Percentiles rank a stretch among this genome's conserved stretches.
Conservation (phyloP, 1,140 invertebrate genomes). For the Cherax quadricarinatus region DNA sequence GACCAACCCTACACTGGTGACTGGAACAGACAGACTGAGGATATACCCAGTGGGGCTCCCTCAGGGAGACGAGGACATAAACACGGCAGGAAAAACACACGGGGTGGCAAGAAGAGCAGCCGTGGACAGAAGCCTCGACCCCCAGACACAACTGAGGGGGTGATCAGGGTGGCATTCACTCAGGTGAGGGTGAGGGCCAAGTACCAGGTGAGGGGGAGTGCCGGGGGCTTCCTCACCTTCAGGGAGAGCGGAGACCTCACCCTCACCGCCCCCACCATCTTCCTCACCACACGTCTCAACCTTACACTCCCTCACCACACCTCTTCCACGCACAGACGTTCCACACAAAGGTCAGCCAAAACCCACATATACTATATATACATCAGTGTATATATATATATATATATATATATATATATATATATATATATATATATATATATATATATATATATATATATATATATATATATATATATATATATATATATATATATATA, state of each 20-base stretch:
- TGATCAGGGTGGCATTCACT: constrained; percentile 65
- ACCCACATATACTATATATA: too few species aligned
- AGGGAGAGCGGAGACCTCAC: constrained; percentile 65
- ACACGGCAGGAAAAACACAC: too few species aligned
- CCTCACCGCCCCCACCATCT: constrained; percentile 65
- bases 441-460: too few species aligned
- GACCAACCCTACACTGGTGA: background rate
- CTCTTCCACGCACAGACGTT: background rate
- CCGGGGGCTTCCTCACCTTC: constrained; percentile 69
- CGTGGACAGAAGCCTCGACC: background rate
- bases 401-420: too few species aligned
- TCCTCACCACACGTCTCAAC: constrained; percentile 58
- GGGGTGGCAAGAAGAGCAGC: background rate
- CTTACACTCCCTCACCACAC: constrained; percentile 43
- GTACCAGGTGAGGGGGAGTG: constrained; percentile 70
- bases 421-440: too few species aligned
- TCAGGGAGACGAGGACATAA: background rate
- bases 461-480: too few species aligned
- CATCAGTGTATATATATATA: too few species aligned
- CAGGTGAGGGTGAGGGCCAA: constrained; percentile 59
- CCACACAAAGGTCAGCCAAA: background rate
- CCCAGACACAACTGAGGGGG: constrained; percentile 27
- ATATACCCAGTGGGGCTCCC: background rate
- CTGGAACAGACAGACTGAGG: background rate
- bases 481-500: too few species aligned